phyloP scores from a whole-genome alignment of 2,888 invertebrate species.

The Pseudococcus viburni region DNA sequence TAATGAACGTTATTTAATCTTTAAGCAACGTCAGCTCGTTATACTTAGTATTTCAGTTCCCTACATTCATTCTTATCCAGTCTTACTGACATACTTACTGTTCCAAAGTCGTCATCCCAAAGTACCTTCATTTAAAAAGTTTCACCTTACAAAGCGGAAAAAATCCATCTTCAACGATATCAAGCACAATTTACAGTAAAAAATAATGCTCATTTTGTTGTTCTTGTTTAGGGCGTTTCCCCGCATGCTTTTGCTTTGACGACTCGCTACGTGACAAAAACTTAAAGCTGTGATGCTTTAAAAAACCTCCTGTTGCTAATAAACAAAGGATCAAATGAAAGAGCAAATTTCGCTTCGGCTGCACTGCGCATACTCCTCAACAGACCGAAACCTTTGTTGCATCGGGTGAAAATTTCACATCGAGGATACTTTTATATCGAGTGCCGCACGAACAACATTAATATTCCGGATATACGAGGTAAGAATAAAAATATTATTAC shows the following conservation, averaged over 20 bases:
- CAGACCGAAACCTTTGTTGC: slow-evolving; percentile 31
- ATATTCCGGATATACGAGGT: slow-evolving; percentile 39
- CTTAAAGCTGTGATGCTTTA: slow-evolving; percentile 12
- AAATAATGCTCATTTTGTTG: slow-evolving; percentile 25
- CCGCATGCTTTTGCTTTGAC: neutral
- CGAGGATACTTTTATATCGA: slow-evolving; percentile 29
- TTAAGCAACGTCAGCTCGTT: neutral
- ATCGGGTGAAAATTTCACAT: neutral
- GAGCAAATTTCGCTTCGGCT: neutral
- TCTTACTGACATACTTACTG: neutral
- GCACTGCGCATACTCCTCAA: slow-evolving; percentile 33
- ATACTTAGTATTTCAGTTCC: neutral
- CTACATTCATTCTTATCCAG: neutral
- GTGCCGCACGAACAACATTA: slow-evolving; percentile 9
- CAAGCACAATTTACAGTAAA: neutral
- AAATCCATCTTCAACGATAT: slow-evolving; percentile 8
- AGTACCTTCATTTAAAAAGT: neutral
- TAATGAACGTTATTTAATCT: neutral
- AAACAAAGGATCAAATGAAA: slow-evolving; percentile 35
- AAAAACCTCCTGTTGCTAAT: slow-evolving; percentile 56
- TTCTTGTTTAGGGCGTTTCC: neutral
- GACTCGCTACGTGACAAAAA: neutral
- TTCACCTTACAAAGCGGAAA: neutral
- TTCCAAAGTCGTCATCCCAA: neutral
- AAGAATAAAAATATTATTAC: slow-evolving; percentile 31